Conservation (phyloP, 2,888 invertebrate species). For the Lasioglossum villosulum region DNA sequence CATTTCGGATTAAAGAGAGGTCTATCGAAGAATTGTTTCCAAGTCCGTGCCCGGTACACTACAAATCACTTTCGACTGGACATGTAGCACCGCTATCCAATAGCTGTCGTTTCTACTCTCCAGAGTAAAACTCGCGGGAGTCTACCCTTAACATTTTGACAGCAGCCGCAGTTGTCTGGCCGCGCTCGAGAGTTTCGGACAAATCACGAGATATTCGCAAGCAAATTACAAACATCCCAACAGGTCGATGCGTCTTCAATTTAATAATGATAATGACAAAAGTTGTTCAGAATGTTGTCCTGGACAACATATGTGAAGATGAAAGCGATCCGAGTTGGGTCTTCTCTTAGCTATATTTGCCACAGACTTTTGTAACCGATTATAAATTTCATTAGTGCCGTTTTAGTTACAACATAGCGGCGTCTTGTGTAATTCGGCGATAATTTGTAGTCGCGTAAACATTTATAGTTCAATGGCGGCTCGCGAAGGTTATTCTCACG, state of each 20-base stretch:
- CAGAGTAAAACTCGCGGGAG: neutral
- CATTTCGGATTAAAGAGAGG: neutral
- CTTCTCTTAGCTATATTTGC: too few relatives aligned
- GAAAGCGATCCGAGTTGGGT: too few relatives aligned
- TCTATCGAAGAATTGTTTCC: slow-evolving; percentile 1
- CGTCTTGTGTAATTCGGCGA: neutral
- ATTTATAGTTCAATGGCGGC: neutral
- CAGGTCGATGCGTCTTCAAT: neutral
- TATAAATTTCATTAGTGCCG: neutral
- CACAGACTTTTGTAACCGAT: neutral
- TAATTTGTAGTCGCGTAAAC: neutral
- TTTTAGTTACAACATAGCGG: neutral
- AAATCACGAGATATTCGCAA: neutral
- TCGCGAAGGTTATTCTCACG: neutral
- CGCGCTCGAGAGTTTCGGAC: neutral
- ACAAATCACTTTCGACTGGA: slow-evolving; percentile 2
- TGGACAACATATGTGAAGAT: too few relatives aligned
- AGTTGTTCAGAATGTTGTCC: too few relatives aligned
- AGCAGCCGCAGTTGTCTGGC: neutral
- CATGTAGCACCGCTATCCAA: neutral
- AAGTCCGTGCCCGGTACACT: neutral
- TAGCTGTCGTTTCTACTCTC: slow-evolving; percentile 9
- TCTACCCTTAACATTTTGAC: neutral
- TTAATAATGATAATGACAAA: too few relatives aligned
- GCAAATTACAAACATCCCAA: neutral